Base-by-base conservation (phyloP, 2,888 invertebrate species). In the Caenorhabditis drosophilae region DNA sequence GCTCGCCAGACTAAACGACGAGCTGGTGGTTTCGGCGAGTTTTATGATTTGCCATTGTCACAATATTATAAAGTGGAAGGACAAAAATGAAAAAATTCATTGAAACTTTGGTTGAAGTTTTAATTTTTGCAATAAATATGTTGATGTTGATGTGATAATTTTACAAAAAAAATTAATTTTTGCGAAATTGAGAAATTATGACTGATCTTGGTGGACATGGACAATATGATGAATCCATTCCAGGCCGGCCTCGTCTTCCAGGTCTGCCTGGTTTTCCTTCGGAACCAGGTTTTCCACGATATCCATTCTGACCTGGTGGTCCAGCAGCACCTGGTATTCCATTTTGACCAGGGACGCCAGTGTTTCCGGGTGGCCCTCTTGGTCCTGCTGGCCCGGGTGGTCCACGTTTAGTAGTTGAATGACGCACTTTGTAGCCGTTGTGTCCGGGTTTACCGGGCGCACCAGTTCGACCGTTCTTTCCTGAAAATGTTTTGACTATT, bases 291-390 rank as follows among this genome's bases (percentile, higher is more conserved):
- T 55, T 46, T 16, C 71, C 71, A 11, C 52, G 36, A 1, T 52
- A 55, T 22, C 71, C 71, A 31, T 49, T 55, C 7, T 45, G 38
- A 6, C 71, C 71, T 0, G 56, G 58, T 1, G 60, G 68, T 18
- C 71, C 71, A 47, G 45, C 51, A 4, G 61, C 42, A 2, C 71
- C 71, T 26, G 67, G 62, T 3, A 63, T 20, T 44, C 70, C 70
- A 27, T 58, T n/a, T n/a, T n/a, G n/a, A n/a, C n/a, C n/a, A n/a
- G n/a, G 54, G 9, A 45, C 34, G 4, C 71, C 71, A 6, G 20
- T 18, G 23, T 51, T 27, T 42, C 70, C 70, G 0, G 50, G 47
- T 15, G 41, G 27, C 18, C 61, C 60, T 59, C 45, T 49, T 16
- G 38, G 22, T 25, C 61, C 61, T 40, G 23, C 18, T 7, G 55